Evolutionary conservation across 2,797 vertebrate species (phyloP).

Genomic region (Artibeus jamaicensis): DNA sequence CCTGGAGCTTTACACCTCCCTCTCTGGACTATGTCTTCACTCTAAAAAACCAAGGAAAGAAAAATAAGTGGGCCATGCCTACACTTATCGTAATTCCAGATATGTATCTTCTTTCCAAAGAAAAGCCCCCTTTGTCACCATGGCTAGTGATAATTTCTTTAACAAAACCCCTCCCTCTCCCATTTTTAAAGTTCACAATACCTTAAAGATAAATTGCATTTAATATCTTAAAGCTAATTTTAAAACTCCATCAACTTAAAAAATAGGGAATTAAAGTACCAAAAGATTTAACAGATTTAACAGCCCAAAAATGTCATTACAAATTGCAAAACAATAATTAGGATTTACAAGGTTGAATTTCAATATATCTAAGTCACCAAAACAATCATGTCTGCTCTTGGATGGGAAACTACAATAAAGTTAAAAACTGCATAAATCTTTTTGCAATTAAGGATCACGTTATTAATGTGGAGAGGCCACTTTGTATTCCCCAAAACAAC

Average conservation of each 20-base stretch:
- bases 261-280: neutral
- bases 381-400: neutral
- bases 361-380: neutral
- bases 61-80: conserved; percentile 51
- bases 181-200: neutral
- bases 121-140: conserved; percentile 26
- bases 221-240: conserved; percentile 33
- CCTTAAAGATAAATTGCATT: neutral
- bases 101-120: conserved; percentile 18
- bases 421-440: neutral
- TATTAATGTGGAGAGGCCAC: conserved; percentile 1
- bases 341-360: neutral
- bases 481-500: neutral
- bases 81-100: neutral
- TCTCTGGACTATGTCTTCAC: conserved; percentile 79
- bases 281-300: neutral
- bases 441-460: neutral
- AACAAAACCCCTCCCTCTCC: neutral
- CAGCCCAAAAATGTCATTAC: neutral
- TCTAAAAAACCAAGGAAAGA: conserved; percentile 77
- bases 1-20: conserved; percentile 74
- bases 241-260: neutral
- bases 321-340: conserved; percentile 23
- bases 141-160: neutral
- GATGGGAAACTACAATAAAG: neutral